A percentile compares a stretch with the other conserved stretches of the same genome.
Conservation (phyloP, 2,888 invertebrate genomes). For the Tipula vernalis region DNA sequence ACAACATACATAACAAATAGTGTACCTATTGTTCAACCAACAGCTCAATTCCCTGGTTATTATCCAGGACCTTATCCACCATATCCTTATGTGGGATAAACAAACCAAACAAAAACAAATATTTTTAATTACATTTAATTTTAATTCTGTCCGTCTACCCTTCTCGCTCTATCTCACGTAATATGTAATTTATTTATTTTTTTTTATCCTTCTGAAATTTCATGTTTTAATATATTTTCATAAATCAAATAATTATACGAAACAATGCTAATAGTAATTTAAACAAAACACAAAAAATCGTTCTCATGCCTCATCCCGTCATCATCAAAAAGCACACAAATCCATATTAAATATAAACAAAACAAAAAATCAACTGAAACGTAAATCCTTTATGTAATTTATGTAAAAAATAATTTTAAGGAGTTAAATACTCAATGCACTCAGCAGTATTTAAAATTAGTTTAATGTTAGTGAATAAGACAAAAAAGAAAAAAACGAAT, state of each 20-base stretch:
- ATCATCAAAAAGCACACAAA: neutral
- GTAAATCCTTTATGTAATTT: neutral
- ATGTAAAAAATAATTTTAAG: neutral
- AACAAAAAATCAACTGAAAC: neutral
- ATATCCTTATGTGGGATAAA: slow-evolving; percentile 60
- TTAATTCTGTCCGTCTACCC: neutral
- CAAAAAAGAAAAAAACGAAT: neutral
- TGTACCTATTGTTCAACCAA: slow-evolving; percentile 56
- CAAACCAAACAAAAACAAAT: neutral
- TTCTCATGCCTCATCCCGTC: neutral
- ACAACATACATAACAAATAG: slow-evolving; percentile 77
- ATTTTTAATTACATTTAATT: neutral
- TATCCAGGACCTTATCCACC: slow-evolving; percentile 64
- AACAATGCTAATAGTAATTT: neutral
- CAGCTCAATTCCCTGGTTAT: slow-evolving; percentile 59
- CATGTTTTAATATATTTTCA: neutral
- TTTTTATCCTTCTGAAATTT: neutral
- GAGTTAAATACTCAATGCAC: neutral
- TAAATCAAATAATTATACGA: neutral
- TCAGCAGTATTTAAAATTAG: neutral
- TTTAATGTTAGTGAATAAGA: neutral
- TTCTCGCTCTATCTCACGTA: neutral
- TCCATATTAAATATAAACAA: neutral
- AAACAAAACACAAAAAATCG: neutral
- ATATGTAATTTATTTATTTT: neutral